phyloP scores from a whole-genome alignment of 2,888 invertebrate genomes.

The Crepidodera aurea region DNA sequence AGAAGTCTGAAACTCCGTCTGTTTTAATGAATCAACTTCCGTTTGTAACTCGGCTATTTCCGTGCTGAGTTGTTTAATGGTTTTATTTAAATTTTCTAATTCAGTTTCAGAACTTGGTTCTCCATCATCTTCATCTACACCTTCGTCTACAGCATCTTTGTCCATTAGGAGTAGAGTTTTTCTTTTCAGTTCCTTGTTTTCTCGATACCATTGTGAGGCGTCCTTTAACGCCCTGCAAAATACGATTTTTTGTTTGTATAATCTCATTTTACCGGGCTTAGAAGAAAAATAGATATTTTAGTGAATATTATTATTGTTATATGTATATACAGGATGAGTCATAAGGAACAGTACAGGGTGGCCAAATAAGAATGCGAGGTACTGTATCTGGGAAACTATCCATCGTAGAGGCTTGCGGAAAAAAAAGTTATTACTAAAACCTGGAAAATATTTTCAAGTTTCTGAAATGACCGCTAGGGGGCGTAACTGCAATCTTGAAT shows the following conservation, averaged over 20 bases:
- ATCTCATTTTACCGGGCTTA: no score
- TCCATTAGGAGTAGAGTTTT: constrained; percentile 72
- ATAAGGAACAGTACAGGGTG: no score
- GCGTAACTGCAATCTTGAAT: no score
- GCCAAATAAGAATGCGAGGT: no score
- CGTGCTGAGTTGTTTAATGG: constrained; percentile 70
- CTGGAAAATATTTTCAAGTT: no score
- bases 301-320: no score
- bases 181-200: constrained; percentile 76
- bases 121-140: constrained; percentile 64
- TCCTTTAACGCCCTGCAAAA: constrained; percentile 71
- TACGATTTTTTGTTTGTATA: constrained; percentile 2
- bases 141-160: constrained; percentile 66
- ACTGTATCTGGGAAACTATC: no score
- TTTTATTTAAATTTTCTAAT: constrained; percentile 73
- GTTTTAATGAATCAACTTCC: constrained; percentile 69
- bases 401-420: no score
- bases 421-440: no score
- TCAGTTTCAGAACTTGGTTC: constrained; percentile 68
- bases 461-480: no score
- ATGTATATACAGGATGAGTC: no score
- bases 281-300: no score
- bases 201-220: constrained; percentile 78
- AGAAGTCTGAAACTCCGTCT: constrained; percentile 77
- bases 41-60: constrained; percentile 74